phyloP scores from a whole-genome alignment of 1,140 invertebrate species.

The Babylonia areolata region DNA sequence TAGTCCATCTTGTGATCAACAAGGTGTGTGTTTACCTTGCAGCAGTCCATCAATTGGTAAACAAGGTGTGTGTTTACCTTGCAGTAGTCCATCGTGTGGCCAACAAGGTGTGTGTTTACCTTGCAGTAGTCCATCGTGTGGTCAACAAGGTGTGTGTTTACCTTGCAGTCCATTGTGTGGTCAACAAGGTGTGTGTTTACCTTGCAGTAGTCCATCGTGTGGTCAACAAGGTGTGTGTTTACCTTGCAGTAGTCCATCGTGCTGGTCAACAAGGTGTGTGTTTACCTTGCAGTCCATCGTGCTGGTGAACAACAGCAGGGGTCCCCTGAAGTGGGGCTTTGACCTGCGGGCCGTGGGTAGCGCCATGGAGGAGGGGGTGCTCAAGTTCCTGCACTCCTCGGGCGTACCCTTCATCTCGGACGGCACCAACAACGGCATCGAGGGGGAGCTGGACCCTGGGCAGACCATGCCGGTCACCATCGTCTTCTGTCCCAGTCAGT shows the following conservation, averaged over 20 bases:
- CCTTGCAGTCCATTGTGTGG: too few relatives aligned
- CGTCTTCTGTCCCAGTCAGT: conserved; percentile 74
- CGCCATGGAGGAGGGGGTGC: conserved; percentile 67
- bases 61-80: too few relatives aligned
- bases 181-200: too few relatives aligned
- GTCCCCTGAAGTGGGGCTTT: conserved; percentile 68
- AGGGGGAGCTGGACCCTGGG: conserved; percentile 70
- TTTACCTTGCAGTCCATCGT: conserved; percentile 58
- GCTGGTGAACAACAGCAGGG: conserved; percentile 72
- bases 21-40: too few relatives aligned
- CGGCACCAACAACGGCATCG: conserved; percentile 57
- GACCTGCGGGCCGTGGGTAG: conserved; percentile 65
- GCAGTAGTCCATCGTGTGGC: too few relatives aligned
- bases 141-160: too few relatives aligned
- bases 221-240: neutral
- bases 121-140: too few relatives aligned
- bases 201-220: too few relatives aligned
- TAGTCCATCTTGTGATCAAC: too few relatives aligned
- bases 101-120: too few relatives aligned
- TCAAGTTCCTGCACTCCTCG: conserved; percentile 70
- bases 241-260: neutral
- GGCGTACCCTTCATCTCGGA: conserved; percentile 64
- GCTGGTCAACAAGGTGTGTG: neutral
- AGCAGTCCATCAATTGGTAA: too few relatives aligned
- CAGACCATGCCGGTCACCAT: conserved; percentile 65